Percentiles rank a stretch among this genome's conserved stretches.
Conservation (phyloP, 2,113 vertebrate species). For the Prinia subflava region DNA sequence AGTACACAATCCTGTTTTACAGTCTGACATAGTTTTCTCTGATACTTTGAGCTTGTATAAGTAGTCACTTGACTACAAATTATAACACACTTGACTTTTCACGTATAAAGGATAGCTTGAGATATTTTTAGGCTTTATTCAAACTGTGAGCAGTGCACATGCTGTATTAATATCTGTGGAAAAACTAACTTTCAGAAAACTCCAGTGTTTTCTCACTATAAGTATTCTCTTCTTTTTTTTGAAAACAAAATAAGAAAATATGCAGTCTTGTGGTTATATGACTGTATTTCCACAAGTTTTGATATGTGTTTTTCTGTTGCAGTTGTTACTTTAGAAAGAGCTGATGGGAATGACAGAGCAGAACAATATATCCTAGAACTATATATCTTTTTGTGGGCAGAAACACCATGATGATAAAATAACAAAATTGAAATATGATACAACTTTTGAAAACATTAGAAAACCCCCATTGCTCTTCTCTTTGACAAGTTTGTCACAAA, state of each 20-base stretch:
- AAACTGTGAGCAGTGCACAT: neutral
- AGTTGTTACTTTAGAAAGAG: conserved; percentile 17
- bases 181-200: conserved; percentile 1
- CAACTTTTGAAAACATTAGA: neutral
- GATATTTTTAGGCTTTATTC: neutral
- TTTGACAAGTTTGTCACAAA: neutral
- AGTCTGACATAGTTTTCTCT: neutral
- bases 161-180: neutral
- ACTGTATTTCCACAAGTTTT: neutral
- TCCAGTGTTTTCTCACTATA: neutral
- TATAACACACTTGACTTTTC: conserved; percentile 2
- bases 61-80: conserved; percentile 1
- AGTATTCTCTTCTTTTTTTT: neutral
- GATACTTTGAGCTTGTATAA: neutral
- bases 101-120: neutral
- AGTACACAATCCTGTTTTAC: neutral
- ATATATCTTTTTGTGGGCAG: conserved; percentile 17
- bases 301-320: neutral
- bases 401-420: conserved; percentile 36
- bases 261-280: neutral
- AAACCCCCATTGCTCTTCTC: neutral
- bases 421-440: conserved; percentile 16
- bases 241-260: neutral
- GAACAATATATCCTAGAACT: conserved; percentile 33
- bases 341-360: conserved; percentile 28